Evolutionary conservation across 1,140 invertebrate genomes (phyloP), one percentile per base, ranked within the genome.

Genomic region (Heliconius nattereri): DNA sequence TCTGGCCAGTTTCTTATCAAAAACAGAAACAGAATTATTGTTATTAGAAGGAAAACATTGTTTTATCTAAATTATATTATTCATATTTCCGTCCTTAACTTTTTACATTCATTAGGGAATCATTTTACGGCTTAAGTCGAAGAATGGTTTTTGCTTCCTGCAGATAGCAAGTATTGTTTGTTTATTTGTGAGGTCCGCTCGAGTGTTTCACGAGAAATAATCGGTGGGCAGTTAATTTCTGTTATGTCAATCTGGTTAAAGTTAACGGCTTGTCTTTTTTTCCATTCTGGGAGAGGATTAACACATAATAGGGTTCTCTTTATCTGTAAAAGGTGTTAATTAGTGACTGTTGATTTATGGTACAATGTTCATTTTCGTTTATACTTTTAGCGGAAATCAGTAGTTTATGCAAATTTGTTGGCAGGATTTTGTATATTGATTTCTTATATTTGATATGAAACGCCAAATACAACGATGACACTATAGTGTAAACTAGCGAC

Each of bases 1-100:
- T 93, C 91, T 93, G 91, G 87, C 77, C 57, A 71, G 83, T 87
- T 87, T 87, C 90, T 92, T 92, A 93, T 92, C 91, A 88, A 20
- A 77, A 85, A 80, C 87, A 90, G 87, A 88, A 89, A 89, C 89
- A 88, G 86, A 84, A 87, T 85, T 85, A 88, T 84, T 90, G 83
- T 86, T n/a, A n/a, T 91, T 86, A 85, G 86, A 93, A 93, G 88
- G 85, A 52, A 92, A 93, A 93, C 86, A 91, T 83, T 80, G 80
- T 80, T 82, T 89, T 92, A 90, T 91, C 88, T 85, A 81, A 77
- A 77, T 80, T 79, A 86, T 79, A 84, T 85, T 88, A 86, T 86
- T 84, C 83, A 83, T 81, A 85, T 85, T 90, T 92, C 91, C 90
- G 91, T 88, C 85, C 86, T 89, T 87, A 90, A 90, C 84, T 90